These are phyloP conservation scores for Parazoanthus atlanticus DNA, from an alignment of 92 coral and sea anemone species.

Conservation along the genomic window DNA sequence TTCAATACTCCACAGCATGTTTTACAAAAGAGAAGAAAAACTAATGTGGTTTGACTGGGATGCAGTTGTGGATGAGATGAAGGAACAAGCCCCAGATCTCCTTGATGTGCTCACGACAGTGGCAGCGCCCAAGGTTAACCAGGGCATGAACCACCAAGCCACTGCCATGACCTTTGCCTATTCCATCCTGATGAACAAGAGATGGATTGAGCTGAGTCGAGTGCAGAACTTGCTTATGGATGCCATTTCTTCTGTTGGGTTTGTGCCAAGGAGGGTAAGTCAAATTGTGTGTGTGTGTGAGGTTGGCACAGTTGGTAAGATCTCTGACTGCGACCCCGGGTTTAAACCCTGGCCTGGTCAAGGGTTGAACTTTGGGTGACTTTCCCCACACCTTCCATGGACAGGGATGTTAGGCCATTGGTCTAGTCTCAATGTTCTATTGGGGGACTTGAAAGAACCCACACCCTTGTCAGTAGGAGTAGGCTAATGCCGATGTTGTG, in stretches of 20 bases:
- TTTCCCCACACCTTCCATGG: too few relatives aligned
- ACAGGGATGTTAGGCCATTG: too few relatives aligned
- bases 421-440: too few relatives aligned
- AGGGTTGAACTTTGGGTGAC: too few relatives aligned
- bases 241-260: not conserved
- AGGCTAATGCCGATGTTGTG: too few relatives aligned
- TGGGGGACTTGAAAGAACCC: too few relatives aligned
- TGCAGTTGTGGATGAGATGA: conserved; percentile 9
- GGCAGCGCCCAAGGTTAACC: not conserved
- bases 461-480: too few relatives aligned
- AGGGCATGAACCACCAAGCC: not conserved
- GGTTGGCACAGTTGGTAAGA: too few relatives aligned
- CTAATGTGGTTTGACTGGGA: not conserved
- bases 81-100: conserved; percentile 3
- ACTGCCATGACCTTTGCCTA: conserved; percentile 1
- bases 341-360: too few relatives aligned
- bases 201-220: conserved; percentile 3
- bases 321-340: too few relatives aligned
- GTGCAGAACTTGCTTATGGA: conserved; percentile 9
- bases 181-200: not conserved
- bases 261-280: not conserved
- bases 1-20: not conserved
- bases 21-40: not conserved
- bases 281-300: too few relatives aligned
- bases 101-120: not conserved